phyloP scores from a whole-genome alignment of 1,140 invertebrate species.

The Oreohelix idahoensis region DNA sequence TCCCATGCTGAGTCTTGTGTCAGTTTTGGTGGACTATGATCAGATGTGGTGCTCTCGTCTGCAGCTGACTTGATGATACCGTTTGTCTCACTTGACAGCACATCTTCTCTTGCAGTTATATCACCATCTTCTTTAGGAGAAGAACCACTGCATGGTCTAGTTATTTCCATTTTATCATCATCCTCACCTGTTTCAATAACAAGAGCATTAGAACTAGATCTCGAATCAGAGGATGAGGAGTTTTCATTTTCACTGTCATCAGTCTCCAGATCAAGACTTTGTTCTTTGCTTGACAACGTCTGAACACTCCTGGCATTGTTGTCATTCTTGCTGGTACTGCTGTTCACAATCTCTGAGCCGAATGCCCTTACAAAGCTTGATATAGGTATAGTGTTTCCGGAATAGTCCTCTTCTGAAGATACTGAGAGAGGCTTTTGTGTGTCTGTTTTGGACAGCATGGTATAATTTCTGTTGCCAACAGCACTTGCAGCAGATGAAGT shows the following conservation, averaged over 20 bases:
- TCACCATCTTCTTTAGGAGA: background rate
- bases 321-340: background rate
- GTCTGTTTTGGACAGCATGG: background rate
- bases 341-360: background rate
- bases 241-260: slow-evolving; percentile 29
- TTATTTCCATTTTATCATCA: background rate
- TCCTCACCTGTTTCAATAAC: slow-evolving; percentile 39
- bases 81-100: background rate
- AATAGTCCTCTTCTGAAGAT: background rate
- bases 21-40: background rate
- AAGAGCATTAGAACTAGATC: slow-evolving; percentile 20
- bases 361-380: background rate
- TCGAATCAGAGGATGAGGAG: slow-evolving; percentile 5
- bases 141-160: background rate
- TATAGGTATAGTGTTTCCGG: background rate
- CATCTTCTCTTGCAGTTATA: background rate
- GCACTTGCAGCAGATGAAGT: background rate
- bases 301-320: background rate
- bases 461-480: background rate
- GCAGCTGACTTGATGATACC: background rate
- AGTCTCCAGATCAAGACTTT: background rate
- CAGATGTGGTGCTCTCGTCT: background rate
- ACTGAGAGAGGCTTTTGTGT: background rate
- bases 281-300: background rate
- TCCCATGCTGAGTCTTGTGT: background rate